Evolutionary conservation across 2,797 vertebrate genomes (phyloP).

Genomic region (Schizopygopsis malacanthus): DNA sequence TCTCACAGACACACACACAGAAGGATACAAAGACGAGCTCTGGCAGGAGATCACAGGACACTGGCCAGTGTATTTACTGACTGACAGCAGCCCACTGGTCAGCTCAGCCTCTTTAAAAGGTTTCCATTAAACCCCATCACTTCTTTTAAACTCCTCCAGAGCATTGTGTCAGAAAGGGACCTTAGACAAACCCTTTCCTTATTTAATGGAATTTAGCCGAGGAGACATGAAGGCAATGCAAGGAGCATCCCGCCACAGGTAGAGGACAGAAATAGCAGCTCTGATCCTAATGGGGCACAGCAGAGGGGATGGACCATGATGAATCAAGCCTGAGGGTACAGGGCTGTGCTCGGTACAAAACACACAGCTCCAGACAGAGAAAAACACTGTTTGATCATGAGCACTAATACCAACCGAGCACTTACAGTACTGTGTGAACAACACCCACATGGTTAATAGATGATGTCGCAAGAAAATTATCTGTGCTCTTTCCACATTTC

Average conservation of each 20-base stretch:
- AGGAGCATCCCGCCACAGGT: constrained; percentile 50
- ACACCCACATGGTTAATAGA: neutral
- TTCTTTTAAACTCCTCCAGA: constrained; percentile 44
- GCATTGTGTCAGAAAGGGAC: constrained; percentile 36
- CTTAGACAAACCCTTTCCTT: constrained; percentile 32
- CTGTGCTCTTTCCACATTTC: neutral
- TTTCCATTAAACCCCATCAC: constrained; percentile 46
- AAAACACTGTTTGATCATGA: constrained; percentile 39
- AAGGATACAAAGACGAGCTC: constrained; percentile 1
- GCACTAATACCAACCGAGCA: neutral
- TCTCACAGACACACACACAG: neutral
- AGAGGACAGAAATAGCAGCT: constrained; percentile 44
- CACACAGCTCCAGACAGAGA: constrained; percentile 46
- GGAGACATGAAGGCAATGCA: constrained; percentile 34
- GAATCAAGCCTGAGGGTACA: constrained; percentile 37
- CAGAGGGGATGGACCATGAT: constrained; percentile 47
- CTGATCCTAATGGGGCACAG: constrained; percentile 55
- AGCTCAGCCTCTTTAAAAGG: constrained; percentile 43
- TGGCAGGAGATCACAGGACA: constrained; percentile 40
- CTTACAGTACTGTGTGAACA: constrained; percentile 3
- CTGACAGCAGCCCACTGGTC: constrained; percentile 47
- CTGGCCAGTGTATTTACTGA: constrained; percentile 26
- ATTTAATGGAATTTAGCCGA: constrained; percentile 42
- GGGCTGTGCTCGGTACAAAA: constrained; percentile 26
- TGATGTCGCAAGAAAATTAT: neutral